Percentiles rank a stretch among this genome's conserved stretches.
phyloP scores from a whole-genome alignment of 2,113 vertebrate species.

The Uria aalge region DNA sequence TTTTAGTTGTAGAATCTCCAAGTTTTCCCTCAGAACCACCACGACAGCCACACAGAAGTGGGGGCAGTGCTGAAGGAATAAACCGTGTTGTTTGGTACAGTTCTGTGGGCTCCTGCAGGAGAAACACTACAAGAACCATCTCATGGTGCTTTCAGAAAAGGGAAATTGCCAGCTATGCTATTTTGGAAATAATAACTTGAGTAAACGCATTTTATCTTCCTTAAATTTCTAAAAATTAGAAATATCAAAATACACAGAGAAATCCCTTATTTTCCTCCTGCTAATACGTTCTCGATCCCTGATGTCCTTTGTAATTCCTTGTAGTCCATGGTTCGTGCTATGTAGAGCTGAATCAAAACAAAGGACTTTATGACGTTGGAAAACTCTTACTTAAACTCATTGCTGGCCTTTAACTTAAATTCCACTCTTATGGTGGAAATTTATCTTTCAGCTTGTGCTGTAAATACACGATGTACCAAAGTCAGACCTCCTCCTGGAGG shows the following conservation, averaged over 20 bases:
- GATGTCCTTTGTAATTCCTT: background rate
- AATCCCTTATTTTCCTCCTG: background rate
- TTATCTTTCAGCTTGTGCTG: background rate
- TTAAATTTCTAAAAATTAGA: background rate
- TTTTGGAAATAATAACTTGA: background rate
- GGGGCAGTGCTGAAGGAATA: background rate
- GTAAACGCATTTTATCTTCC: background rate
- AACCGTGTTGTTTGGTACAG: fast-evolving
- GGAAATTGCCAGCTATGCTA: background rate
- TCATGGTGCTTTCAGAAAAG: background rate
- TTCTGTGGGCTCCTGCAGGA: background rate
- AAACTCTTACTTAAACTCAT: background rate
- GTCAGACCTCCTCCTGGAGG: background rate
- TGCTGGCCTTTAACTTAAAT: background rate
- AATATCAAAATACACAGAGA: background rate
- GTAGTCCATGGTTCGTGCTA: background rate
- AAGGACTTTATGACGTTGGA: background rate
- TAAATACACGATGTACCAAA: background rate
- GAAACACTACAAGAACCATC: background rate
- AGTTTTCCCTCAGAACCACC: background rate
- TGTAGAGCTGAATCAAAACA: background rate
- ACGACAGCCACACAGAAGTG: background rate
- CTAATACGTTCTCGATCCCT: background rate
- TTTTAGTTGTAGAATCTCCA: background rate
- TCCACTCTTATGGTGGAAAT: background rate